Conservation (phyloP, 1,140 invertebrate genomes). For the Nautilus pompilius region DNA sequence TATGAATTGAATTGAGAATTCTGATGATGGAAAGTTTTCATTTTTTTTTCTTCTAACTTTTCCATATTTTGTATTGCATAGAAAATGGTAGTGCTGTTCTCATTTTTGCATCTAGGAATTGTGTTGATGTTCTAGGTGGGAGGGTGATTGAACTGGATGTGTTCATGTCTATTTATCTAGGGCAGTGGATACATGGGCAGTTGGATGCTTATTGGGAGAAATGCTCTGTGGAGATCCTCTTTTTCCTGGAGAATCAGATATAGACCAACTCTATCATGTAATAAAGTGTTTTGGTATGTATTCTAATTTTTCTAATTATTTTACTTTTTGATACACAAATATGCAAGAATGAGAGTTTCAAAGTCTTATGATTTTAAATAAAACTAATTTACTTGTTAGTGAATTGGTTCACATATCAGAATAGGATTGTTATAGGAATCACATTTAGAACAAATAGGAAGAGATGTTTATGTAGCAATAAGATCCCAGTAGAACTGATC, state of each 20-base stretch:
- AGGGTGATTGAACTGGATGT: too few relatives aligned
- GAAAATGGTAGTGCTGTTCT: too few relatives aligned
- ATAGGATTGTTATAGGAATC: background rate
- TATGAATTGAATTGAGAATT: too few relatives aligned
- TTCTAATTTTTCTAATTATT: slow-evolving; percentile 1
- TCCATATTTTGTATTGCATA: too few relatives aligned
- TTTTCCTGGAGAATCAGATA: slow-evolving; percentile 56
- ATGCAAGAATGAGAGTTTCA: too few relatives aligned
- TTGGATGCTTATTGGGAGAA: slow-evolving; percentile 53
- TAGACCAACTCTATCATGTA: slow-evolving; percentile 57
- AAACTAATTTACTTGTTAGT: background rate
- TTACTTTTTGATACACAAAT: background rate
- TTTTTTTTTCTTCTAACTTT: too few relatives aligned
- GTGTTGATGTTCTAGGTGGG: too few relatives aligned
- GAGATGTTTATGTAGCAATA: background rate
- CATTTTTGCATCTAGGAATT: too few relatives aligned
- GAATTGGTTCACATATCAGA: background rate
- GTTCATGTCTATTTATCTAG: too few relatives aligned
- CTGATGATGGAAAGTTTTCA: too few relatives aligned
- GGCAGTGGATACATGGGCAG: slow-evolving; percentile 57
- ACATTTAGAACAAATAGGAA: background rate
- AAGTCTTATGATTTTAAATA: background rate
- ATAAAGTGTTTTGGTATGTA: slow-evolving; percentile 54
- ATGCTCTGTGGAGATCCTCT: slow-evolving; percentile 54
- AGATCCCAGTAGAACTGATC: background rate